A percentile compares a stretch with the other conserved stretches of the same genome.
Evolutionary conservation across 2,888 invertebrate genomes (phyloP).

Genomic region (Hydropsyche betteni): DNA sequence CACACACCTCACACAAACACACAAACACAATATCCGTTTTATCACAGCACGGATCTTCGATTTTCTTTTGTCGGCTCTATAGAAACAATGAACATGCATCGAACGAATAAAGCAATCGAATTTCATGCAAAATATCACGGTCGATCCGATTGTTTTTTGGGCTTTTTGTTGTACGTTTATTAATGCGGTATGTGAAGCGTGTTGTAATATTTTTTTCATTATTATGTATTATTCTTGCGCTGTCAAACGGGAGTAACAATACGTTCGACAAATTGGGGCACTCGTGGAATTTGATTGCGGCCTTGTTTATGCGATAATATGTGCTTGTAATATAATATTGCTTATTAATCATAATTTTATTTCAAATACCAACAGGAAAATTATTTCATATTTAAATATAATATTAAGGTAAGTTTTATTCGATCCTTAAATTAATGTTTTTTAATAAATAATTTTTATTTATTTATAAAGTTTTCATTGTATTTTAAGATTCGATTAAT

Average conservation of each 20-base stretch:
- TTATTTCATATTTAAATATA: too few species aligned
- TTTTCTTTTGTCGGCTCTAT: background rate
- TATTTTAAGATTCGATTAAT: too few species aligned
- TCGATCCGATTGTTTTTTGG: background rate
- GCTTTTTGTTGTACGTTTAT: too few species aligned
- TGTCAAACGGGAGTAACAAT: background rate
- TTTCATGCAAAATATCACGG: background rate
- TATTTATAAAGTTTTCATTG: too few species aligned
- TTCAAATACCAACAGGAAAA: background rate
- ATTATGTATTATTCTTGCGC: background rate
- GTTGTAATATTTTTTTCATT: conserved; percentile 9
- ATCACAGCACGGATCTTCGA: conserved; percentile 3
- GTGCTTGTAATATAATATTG: background rate
- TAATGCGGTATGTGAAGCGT: background rate
- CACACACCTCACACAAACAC: conserved; percentile 3
- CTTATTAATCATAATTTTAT: background rate
- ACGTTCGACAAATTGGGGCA: background rate
- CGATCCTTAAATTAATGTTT: too few species aligned
- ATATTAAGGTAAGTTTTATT: too few species aligned
- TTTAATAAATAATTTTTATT: too few species aligned
- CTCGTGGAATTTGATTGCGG: background rate
- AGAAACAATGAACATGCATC: background rate
- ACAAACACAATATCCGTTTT: background rate
- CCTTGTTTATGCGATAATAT: background rate
- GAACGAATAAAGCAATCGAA: background rate